These are phyloP conservation scores for Plagodis pulveraria DNA, from an alignment of 2,888 invertebrate species.

Conservation along the genomic window DNA sequence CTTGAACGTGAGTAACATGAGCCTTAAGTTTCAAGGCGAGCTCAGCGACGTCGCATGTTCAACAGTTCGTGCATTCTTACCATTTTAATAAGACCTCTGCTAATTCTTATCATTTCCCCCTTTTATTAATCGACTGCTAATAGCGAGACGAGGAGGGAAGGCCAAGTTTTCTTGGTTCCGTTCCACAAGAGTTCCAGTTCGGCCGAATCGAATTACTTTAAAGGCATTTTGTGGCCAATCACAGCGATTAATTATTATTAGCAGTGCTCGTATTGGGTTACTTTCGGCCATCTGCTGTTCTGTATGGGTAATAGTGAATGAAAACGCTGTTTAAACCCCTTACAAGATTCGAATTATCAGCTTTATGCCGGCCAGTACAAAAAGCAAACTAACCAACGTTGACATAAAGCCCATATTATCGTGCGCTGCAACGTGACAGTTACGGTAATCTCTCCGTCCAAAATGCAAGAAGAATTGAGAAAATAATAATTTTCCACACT, in stretches of 20 bases:
- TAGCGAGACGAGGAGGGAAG: slow-evolving; percentile 51
- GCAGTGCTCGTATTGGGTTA: slow-evolving; percentile 69
- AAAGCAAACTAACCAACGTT: too few species aligned
- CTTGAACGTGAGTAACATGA: slow-evolving; percentile 83
- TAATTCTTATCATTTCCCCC: slow-evolving; percentile 51
- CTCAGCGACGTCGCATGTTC: slow-evolving; percentile 65
- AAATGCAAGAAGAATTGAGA: too few species aligned
- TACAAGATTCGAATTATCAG: too few species aligned
- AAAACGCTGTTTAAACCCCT: slow-evolving; percentile 23
- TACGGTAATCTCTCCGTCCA: too few species aligned
- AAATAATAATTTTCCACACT: too few species aligned
- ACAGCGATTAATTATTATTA: slow-evolving; percentile 77
- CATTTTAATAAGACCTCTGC: slow-evolving; percentile 62
- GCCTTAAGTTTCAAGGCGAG: slow-evolving; percentile 77
- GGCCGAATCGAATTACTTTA: slow-evolving; percentile 80
- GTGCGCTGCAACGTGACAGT: too few species aligned
- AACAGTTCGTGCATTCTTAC: slow-evolving; percentile 53
- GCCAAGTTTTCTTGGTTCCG: slow-evolving; percentile 62
- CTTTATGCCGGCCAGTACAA: too few species aligned
- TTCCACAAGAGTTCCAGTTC: slow-evolving; percentile 73
- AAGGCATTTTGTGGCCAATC: slow-evolving; percentile 80
- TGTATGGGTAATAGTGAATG: slow-evolving; percentile 38
- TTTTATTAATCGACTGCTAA: slow-evolving; percentile 44
- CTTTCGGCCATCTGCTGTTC: slow-evolving; percentile 56
- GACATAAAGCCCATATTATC: too few species aligned